These are phyloP conservation scores for Potorous gilbertii DNA, from an alignment of 2,797 vertebrate genomes.

Conservation along the genomic window DNA sequence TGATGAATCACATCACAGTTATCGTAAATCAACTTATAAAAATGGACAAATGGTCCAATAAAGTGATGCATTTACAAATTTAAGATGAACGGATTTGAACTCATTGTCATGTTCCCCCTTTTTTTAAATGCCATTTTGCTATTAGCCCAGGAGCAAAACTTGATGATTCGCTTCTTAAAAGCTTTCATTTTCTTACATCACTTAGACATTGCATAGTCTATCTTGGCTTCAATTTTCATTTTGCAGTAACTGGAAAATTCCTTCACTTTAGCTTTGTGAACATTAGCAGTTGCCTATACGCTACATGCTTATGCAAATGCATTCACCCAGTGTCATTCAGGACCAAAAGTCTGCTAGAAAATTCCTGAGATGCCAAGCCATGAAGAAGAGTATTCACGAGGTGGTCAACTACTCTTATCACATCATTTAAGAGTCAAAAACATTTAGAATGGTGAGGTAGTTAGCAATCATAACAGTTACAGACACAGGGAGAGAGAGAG, in stretches of 20 bases:
- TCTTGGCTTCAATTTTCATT: slow-evolving; percentile 42
- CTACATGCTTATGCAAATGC: background rate
- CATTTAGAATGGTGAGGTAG: background rate
- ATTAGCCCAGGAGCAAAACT: slow-evolving; percentile 76
- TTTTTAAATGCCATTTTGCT: slow-evolving; percentile 67
- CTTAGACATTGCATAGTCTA: slow-evolving; percentile 51
- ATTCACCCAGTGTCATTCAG: background rate
- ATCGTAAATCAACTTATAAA: slow-evolving; percentile 84
- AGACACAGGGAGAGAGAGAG: background rate
- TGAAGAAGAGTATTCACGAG: background rate
- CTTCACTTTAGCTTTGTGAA: background rate
- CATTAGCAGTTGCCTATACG: background rate
- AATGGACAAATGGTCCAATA: slow-evolving; percentile 83
- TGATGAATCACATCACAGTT: slow-evolving; percentile 83
- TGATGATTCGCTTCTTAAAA: slow-evolving; percentile 72
- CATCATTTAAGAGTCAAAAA: background rate
- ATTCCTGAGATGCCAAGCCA: accelerated
- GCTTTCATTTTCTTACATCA: slow-evolving; percentile 2
- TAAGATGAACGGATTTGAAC: slow-evolving; percentile 66
- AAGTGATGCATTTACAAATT: slow-evolving; percentile 78
- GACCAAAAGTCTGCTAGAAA: too few relatives aligned
- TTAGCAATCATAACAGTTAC: background rate
- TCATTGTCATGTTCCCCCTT: slow-evolving; percentile 68
- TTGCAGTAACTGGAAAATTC: background rate
- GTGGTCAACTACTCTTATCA: too few relatives aligned